Conservation (phyloP, 2,888 invertebrate genomes). For the Mesorhabditis spiculigera region DNA sequence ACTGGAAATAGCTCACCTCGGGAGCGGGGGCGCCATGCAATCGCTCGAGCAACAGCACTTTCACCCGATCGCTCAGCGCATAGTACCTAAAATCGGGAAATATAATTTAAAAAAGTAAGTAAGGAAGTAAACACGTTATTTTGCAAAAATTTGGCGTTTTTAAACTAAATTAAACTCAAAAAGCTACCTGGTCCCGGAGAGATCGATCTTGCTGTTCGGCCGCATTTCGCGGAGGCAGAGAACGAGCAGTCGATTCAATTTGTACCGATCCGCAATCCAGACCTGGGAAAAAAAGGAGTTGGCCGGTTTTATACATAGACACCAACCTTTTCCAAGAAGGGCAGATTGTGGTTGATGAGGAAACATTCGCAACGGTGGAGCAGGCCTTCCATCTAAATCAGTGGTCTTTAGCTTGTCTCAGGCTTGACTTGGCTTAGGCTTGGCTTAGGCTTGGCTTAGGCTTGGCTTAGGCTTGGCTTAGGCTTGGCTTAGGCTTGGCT, state of each 20-base stretch:
- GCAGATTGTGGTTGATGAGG: slow-evolving; percentile 51
- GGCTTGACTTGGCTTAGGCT: not conserved
- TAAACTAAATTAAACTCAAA: not conserved
- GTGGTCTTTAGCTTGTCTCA: not conserved
- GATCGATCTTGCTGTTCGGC: slow-evolving; percentile 53
- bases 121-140: not conserved
- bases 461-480: not conserved
- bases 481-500: not conserved
- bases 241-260: slow-evolving; percentile 54
- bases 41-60: slow-evolving; percentile 55
- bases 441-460: not conserved
- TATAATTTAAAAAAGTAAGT: not conserved
- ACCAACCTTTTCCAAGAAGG: slow-evolving; percentile 53
- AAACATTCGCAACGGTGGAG: slow-evolving; percentile 58
- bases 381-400: slow-evolving; percentile 56
- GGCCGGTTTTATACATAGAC: not conserved
- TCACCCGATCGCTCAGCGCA: slow-evolving; percentile 55
- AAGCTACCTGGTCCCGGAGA: slow-evolving; percentile 41
- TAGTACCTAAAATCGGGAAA: slow-evolving; percentile 42
- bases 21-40: slow-evolving; percentile 56
- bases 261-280: slow-evolving; percentile 58
- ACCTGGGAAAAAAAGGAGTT: slow-evolving; percentile 16
- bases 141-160: not conserved
- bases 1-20: slow-evolving; percentile 28
- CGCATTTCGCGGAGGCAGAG: slow-evolving; percentile 54